Percentiles rank a stretch among this genome's conserved stretches.
Evolutionary conservation across 2,888 invertebrate genomes (phyloP).

Genomic region (Coelinius sp.): DNA sequence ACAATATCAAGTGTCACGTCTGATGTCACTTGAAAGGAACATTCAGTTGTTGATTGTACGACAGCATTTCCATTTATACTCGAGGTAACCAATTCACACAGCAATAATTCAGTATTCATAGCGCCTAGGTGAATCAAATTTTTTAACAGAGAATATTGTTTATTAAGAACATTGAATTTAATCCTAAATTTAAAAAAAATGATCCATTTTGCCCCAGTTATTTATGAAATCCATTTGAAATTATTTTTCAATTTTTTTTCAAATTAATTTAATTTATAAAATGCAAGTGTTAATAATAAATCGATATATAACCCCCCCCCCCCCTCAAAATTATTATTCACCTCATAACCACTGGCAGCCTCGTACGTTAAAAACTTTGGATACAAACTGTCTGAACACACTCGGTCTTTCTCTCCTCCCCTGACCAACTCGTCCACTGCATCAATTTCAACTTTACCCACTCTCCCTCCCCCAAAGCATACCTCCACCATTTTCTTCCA

Average conservation of each 20-base stretch:
- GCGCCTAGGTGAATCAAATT: neutral
- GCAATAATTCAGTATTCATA: constrained; percentile 8
- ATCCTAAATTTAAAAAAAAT: no score
- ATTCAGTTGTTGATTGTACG: constrained; percentile 45
- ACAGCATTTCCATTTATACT: constrained; percentile 25
- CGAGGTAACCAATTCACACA: neutral
- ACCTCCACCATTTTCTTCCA: constrained; percentile 66
- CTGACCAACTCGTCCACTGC: constrained; percentile 59
- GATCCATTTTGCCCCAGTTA: no score
- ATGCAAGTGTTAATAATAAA: neutral
- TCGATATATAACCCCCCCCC: neutral
- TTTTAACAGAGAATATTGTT: neutral
- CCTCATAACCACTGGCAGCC: constrained; percentile 33
- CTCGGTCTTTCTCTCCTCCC: constrained; percentile 40
- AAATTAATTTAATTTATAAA: no score
- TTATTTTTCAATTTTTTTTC: no score
- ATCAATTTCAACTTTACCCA: constrained; percentile 66
- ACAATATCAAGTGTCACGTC: constrained; percentile 65
- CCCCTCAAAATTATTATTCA: constrained; percentile 36
- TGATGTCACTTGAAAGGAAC: constrained; percentile 57
- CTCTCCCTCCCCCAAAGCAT: constrained; percentile 46
- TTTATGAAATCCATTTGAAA: no score
- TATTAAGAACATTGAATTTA: no score
- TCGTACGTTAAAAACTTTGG: constrained; percentile 30
- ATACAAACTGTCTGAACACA: constrained; percentile 34